Evolutionary conservation across 2,888 invertebrate species (phyloP).

Genomic region (Macrosiphum euphorbiae): DNA sequence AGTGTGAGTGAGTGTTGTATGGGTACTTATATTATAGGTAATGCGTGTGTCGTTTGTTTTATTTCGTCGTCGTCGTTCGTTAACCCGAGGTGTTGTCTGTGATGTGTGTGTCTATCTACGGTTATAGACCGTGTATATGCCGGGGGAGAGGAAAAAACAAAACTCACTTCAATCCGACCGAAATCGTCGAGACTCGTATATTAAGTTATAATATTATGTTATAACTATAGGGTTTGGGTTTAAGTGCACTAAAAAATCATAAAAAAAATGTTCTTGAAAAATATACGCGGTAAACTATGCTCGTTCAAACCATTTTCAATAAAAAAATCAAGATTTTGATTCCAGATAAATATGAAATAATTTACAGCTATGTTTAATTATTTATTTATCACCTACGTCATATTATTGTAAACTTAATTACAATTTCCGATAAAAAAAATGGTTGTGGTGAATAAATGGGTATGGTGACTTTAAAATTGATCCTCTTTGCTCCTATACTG

Average conservation of each 20-base stretch:
- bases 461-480: not conserved
- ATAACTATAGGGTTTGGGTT: too few relatives aligned
- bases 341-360: not conserved
- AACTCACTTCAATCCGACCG: conserved; percentile 16
- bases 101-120: conserved; percentile 10
- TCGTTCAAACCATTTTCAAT: not conserved
- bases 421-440: not conserved
- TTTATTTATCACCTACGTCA: too few relatives aligned
- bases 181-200: conserved; percentile 4
- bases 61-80: conserved; percentile 2
- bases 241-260: not conserved
- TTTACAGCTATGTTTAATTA: not conserved
- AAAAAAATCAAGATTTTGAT: not conserved
- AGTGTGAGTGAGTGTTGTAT: not conserved
- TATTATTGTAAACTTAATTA: not conserved
- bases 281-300: not conserved
- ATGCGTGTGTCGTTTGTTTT: not conserved
- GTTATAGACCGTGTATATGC: not conserved
- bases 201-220: not conserved
- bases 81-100: not conserved
- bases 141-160: not conserved
- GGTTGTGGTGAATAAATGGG: not conserved
- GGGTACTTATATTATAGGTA: not conserved
- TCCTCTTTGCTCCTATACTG: not conserved
- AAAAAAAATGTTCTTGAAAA: not conserved